A percentile compares a stretch with the other conserved stretches of the same genome.
Conservation (phyloP, 1,140 invertebrate genomes). For the Phenacoccus solenopsis region DNA sequence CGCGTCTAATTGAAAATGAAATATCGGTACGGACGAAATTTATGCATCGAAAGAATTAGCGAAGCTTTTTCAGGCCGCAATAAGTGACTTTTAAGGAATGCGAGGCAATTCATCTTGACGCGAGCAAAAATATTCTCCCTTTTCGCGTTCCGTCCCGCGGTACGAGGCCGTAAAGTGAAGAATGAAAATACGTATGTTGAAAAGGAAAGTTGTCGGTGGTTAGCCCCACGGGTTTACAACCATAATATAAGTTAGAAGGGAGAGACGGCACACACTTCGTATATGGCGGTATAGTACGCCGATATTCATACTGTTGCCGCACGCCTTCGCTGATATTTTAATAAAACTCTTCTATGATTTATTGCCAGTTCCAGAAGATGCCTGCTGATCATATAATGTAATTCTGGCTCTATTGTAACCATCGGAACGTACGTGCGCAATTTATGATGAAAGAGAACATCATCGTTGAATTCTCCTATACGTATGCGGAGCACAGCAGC, state of each 20-base stretch:
- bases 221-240: not conserved
- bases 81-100: not conserved
- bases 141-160: not conserved
- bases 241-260: not conserved
- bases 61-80: not conserved
- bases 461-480: not conserved
- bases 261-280: too few relatives aligned
- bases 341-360: conserved; percentile 16
- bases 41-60: not conserved
- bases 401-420: conserved; percentile 12
- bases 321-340: conserved; percentile 16
- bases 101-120: not conserved
- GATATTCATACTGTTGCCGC: not conserved
- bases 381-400: conserved; percentile 15
- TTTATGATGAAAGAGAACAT: not conserved
- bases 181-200: not conserved
- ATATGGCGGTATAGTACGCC: too few relatives aligned
- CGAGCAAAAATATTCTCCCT: not conserved
- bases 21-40: not conserved
- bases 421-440: not conserved
- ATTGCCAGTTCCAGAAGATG: conserved; percentile 10
- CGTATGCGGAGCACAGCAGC: not conserved
- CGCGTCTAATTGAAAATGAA: too few relatives aligned
- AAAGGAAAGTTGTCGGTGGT: not conserved
- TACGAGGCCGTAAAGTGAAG: not conserved